Base-by-base conservation (phyloP, 2,888 invertebrate species). In the Lymantria monacha region DNA sequence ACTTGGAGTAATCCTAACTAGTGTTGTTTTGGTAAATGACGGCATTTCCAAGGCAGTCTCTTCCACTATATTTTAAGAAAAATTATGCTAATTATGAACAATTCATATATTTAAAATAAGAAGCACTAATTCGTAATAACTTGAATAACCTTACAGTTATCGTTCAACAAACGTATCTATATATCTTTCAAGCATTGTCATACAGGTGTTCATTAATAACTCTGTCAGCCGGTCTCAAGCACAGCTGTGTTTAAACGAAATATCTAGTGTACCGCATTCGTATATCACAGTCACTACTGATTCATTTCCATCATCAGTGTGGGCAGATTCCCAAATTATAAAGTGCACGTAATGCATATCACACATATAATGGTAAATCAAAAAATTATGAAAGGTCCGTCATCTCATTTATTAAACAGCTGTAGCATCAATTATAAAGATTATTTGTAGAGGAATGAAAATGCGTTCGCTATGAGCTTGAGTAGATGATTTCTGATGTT, bases 311-410 rank as follows among this genome's bases (percentile, higher is more conserved):
- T 43, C 30, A 38, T 40, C 40, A 41, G 31, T 13, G 12, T 10
- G 47, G 51, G 46, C 46, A 43, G 22, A 43, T 9, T 41, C 37
- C 51, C 51, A 51, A 51, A 40, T 38, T 12, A 13, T 47, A 41
- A 43, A 47, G 15, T 44, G 47, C n/a, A 45, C 42, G 13, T 49
- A 33, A 43, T 14, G 43, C 40, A 43, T 42, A 41, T 36, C 30
- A 22, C 22, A 22, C 14, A 10, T n/a, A 1, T 7, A 14, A 5
- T 13, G 3, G 33, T 44, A 36, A 31, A 44, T 44, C 44, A 44
- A 12, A 30, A 42, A 30, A 13, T 44, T 7, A 33, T 13, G 11
- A 44, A 36, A n/a, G 7, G 14, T 15, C 15, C 9, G 15, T 22
- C 15, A 44, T 53, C 53, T 46, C 5, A 5, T 22, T 22, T 22